Evolutionary conservation across 1,140 invertebrate genomes (phyloP).

Genomic region (Odontomachus brunneus): DNA sequence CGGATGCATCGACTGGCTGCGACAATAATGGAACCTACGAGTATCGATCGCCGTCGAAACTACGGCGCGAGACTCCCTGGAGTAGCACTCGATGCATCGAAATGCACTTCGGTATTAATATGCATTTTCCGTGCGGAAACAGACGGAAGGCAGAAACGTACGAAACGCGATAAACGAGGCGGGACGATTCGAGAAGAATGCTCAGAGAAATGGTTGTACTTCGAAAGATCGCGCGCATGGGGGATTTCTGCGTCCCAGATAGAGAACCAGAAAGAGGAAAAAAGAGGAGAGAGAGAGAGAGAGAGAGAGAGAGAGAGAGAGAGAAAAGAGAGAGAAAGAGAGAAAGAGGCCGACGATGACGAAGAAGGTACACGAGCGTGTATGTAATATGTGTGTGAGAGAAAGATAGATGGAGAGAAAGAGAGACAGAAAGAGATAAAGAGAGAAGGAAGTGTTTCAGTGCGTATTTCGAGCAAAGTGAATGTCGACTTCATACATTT

Average conservation of each 20-base stretch:
- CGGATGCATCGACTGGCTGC: conserved; percentile 49
- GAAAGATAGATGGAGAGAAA: conserved; percentile 49
- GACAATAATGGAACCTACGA: conserved; percentile 59
- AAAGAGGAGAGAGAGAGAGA: background rate
- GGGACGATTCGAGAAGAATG: conserved; percentile 40
- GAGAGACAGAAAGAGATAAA: conserved; percentile 17
- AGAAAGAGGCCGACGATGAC: conserved; percentile 43
- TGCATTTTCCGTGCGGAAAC: conserved; percentile 53
- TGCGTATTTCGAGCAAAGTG: conserved; percentile 66
- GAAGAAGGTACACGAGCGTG: conserved; percentile 14
- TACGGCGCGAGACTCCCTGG: conserved; percentile 26
- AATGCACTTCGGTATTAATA: conserved; percentile 60
- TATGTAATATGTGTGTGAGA: conserved; percentile 16
- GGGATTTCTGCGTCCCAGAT: conserved; percentile 35
- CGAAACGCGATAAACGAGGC: conserved; percentile 73
- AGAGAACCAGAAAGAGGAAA: background rate
- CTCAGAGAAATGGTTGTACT: conserved; percentile 28
- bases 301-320: conserved; percentile 16
- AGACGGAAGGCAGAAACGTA: conserved; percentile 76
- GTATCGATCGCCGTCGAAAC: conserved; percentile 48
- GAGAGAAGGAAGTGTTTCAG: conserved; percentile 11
- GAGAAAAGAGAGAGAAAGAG: conserved; percentile 25
- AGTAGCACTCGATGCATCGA: conserved; percentile 58
- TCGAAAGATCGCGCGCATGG: conserved; percentile 32
- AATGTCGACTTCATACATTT: conserved; percentile 82